These are phyloP conservation scores for Oreamnos americanus DNA, from an alignment of 2,113 vertebrate species.

Conservation along the genomic window DNA sequence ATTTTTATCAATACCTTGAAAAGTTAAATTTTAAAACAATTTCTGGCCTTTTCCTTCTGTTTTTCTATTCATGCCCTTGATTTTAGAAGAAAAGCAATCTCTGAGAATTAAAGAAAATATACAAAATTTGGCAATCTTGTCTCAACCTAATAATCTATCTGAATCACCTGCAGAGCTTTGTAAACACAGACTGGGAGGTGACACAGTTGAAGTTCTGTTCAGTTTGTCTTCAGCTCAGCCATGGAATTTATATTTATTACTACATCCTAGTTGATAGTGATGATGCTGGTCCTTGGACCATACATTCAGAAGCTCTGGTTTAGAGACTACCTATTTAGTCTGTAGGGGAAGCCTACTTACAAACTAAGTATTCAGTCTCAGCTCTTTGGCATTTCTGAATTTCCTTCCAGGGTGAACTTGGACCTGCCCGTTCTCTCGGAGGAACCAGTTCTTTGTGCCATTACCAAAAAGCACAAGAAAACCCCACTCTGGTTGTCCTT, in stretches of 20 bases:
- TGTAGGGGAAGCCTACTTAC: not conserved
- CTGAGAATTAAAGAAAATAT: not conserved
- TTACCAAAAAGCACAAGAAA: slow-evolving; percentile 42
- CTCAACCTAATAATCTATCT: not conserved
- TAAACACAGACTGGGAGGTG: not conserved
- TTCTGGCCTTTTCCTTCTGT: not conserved
- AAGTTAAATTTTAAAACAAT: not conserved
- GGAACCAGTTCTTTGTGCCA: slow-evolving; percentile 31
- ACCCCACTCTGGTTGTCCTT: slow-evolving; percentile 46
- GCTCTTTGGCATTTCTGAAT: not conserved
- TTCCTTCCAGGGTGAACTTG: slow-evolving; percentile 16
- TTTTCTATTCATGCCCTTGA: not conserved
- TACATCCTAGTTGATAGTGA: too few relatives aligned
- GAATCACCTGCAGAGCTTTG: not conserved
- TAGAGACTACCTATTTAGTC: not conserved
- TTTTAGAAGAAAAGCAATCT: not conserved
- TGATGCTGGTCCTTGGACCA: not conserved
- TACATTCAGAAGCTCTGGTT: not conserved
- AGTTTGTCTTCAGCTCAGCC: not conserved
- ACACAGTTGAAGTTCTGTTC: not conserved
- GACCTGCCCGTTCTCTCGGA: slow-evolving; percentile 44
- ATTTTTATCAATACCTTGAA: not conserved
- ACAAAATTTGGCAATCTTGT: not conserved
- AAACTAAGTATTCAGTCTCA: not conserved
- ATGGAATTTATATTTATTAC: not conserved